These are phyloP conservation scores for Eilema depressum DNA, from an alignment of 2,888 invertebrate species.

Conservation along the genomic window DNA sequence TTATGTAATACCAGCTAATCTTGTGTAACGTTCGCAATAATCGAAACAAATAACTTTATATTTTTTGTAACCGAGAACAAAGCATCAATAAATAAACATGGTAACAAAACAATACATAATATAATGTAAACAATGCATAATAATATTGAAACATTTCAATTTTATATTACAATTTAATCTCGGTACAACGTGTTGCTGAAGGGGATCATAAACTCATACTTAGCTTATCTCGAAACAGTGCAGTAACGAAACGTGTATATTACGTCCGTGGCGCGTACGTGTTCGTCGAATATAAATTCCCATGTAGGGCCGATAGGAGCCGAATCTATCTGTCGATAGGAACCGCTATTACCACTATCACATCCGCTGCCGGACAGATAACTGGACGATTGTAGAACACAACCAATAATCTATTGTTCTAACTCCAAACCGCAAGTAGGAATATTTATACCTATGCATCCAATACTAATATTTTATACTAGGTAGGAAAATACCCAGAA, in stretches of 20 bases:
- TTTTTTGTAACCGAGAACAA: slow-evolving; percentile 19
- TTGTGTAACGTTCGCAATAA: slow-evolving; percentile 18
- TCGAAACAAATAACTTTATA: slow-evolving; percentile 16
- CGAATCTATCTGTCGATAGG: slow-evolving; percentile 75
- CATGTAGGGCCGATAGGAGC: slow-evolving; percentile 72
- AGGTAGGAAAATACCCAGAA: not conserved
- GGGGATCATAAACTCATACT: slow-evolving; percentile 51
- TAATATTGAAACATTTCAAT: slow-evolving; percentile 42
- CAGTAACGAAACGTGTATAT: slow-evolving; percentile 47
- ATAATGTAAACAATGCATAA: slow-evolving; percentile 36
- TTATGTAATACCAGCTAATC: slow-evolving; percentile 24
- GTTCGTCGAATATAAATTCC: slow-evolving; percentile 67
- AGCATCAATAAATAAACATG: slow-evolving; percentile 20
- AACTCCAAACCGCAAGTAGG: slow-evolving; percentile 58
- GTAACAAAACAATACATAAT: slow-evolving; percentile 24
- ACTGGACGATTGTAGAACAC: slow-evolving; percentile 63
- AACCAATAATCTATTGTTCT: slow-evolving; percentile 76
- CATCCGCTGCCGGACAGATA: slow-evolving; percentile 75
- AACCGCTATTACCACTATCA: slow-evolving; percentile 82
- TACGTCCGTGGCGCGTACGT: slow-evolving; percentile 43
- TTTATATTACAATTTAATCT: slow-evolving; percentile 54
- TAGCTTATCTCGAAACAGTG: slow-evolving; percentile 30
- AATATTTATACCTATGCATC: slow-evolving; percentile 59
- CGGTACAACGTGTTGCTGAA: slow-evolving; percentile 45
- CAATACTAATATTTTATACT: slow-evolving; percentile 4